Percentiles rank a stretch among this genome's conserved stretches.
phyloP scores from a whole-genome alignment of 1,140 invertebrate genomes.

The Bathynomus jamesi region DNA sequence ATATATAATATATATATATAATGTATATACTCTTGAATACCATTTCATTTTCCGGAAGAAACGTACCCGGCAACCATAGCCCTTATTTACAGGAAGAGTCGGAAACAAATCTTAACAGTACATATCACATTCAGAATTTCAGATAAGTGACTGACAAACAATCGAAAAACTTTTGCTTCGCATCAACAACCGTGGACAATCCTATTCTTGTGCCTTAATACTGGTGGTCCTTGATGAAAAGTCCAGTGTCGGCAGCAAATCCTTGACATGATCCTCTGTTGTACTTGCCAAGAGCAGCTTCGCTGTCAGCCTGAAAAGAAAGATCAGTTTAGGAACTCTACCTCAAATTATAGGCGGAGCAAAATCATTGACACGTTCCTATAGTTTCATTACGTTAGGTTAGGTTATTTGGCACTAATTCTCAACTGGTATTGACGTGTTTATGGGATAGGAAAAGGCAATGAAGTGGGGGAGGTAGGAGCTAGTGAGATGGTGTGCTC shows the following conservation, averaged over 20 bases:
- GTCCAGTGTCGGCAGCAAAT: conserved; percentile 68
- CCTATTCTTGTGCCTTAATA: conserved; percentile 42
- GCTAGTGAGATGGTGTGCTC: too few species aligned
- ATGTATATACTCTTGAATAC: too few species aligned
- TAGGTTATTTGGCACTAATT: background rate
- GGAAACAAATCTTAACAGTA: background rate
- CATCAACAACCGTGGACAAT: background rate
- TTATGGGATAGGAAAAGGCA: too few species aligned
- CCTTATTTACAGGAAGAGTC: too few species aligned
- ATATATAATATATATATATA: too few species aligned
- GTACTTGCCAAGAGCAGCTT: conserved; percentile 81
- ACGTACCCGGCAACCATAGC: too few species aligned
- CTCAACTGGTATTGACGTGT: too few species aligned
- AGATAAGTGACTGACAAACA: too few species aligned
- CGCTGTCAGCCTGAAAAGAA: conserved; percentile 69
- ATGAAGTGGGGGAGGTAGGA: too few species aligned
- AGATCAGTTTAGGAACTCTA: background rate
- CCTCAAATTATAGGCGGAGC: background rate
- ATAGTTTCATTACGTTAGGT: background rate
- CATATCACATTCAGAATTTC: background rate
- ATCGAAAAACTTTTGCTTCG: background rate
- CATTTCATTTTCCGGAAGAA: too few species aligned
- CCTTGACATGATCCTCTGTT: conserved; percentile 68
- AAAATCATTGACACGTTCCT: background rate
- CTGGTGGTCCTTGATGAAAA: conserved; percentile 82